Evolutionary conservation across 1,140 invertebrate species (phyloP), one percentile per base, ranked within the genome.

Genomic region (Argopecten irradians): DNA sequence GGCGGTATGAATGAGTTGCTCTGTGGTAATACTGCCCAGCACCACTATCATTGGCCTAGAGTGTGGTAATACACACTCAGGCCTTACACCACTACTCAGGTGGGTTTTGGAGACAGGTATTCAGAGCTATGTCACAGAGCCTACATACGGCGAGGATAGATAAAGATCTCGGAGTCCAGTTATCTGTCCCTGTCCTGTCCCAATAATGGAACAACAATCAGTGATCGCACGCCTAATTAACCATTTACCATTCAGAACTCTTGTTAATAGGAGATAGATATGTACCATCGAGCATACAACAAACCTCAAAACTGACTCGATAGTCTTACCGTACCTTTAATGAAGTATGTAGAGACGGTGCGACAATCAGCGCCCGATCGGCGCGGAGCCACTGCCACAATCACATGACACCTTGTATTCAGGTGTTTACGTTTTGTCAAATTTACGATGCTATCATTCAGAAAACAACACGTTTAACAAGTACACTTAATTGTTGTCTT

Each of bases 391-490:
- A 71, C 8, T 28, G 55, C n/a, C 55, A 71, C 55, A 71, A 71
- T 71, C 22, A 71, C n/a, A 28, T 71, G 55, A 71, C 55, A 71
- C 55, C 55, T 71, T 16, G 28, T n/a, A 71, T 71, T 71, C 22
- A 71, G 55, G 55, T 71, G 55, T 71, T 71, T 71, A 71, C 55
- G 55, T 71, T 71, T 71, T 71, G 55, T 71, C 22, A 28, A 71
- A 71, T 71, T 71, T 71, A 71, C n/a, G 55, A 71, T 71, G 22
- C 55, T 71, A 71, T 71, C 55, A 28, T 71, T 71, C n/a, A 71
- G 55, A 71, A 71, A 71, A 71, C 55, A 71, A 71, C 55, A 71
- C 55, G 55, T 71, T 71, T 71, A 71, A 71, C 55, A 71, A 71
- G 55, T 71, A 71, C 55, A 71, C 55, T 71, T 71, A 71, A 71